Evolutionary conservation across 2,888 invertebrate genomes (phyloP).

Genomic region (Linhomoeus sp.): DNA sequence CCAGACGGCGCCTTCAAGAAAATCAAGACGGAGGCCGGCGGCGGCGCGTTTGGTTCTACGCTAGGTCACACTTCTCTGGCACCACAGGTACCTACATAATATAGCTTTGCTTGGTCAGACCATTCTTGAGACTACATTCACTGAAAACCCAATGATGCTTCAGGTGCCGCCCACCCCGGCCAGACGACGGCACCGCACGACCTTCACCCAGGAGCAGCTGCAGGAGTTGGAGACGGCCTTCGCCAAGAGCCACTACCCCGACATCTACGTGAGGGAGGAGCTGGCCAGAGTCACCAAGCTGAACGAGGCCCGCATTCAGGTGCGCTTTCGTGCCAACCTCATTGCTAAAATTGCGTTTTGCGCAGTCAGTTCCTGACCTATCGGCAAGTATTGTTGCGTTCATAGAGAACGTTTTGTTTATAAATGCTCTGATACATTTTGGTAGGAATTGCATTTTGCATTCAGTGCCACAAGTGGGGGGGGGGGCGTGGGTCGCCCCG

Average conservation of each 20-base stretch:
- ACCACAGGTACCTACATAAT: no score
- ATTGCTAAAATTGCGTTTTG: slow-evolving; percentile 26
- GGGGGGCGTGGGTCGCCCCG: no score
- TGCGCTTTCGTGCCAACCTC: slow-evolving; percentile 33
- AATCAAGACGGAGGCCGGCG: slow-evolving; percentile 17
- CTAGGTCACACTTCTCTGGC: not conserved
- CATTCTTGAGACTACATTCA: not conserved
- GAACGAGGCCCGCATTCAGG: slow-evolving; percentile 99
- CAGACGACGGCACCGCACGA: slow-evolving; percentile 50
- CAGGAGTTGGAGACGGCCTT: slow-evolving; percentile 93
- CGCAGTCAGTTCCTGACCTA: no score
- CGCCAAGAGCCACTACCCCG: slow-evolving; percentile 97
- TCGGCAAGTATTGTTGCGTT: no score
- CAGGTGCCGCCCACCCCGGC: slow-evolving; percentile 46
- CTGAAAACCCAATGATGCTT: not conserved
- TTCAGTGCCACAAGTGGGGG: no score
- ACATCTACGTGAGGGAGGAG: slow-evolving; percentile 98
- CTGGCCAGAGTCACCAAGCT: slow-evolving; percentile 93
- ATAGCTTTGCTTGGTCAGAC: no score
- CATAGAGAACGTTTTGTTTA: no score
- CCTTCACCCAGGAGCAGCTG: slow-evolving; percentile 66
- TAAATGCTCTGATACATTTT: no score
- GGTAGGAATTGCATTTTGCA: no score
- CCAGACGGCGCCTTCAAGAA: slow-evolving; percentile 22
- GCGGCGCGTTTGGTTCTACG: not conserved